phyloP scores from a whole-genome alignment of 2,888 invertebrate species.

The Sesia apiformis region DNA sequence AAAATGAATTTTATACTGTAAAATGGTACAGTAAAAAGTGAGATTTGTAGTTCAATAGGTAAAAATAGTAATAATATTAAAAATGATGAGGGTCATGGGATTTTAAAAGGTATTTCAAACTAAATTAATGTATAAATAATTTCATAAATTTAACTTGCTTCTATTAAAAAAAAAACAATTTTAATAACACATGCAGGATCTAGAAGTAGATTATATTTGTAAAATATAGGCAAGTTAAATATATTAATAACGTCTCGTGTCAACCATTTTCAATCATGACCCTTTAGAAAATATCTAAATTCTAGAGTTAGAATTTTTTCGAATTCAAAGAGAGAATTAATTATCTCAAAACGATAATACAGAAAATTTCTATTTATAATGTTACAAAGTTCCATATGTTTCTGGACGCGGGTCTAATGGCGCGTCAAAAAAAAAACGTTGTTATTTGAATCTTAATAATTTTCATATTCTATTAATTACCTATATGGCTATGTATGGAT shows the following conservation, averaged over 20 bases:
- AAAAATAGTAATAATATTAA: not conserved
- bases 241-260: too few species aligned
- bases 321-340: constrained; percentile 30
- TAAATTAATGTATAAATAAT: not conserved
- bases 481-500: not conserved
- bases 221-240: too few species aligned
- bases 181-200: too few species aligned
- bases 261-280: constrained; percentile 3
- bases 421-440: not conserved
- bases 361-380: constrained; percentile 7
- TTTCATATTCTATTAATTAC: not conserved
- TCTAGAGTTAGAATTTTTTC: constrained; percentile 4
- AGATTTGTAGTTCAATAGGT: constrained; percentile 37
- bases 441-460: not conserved
- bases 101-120: not conserved
- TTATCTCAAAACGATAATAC: constrained; percentile 29
- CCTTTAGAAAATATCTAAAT: constrained; percentile 8
- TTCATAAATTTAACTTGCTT: constrained; percentile 1
- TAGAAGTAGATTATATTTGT: too few species aligned
- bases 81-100: not conserved
- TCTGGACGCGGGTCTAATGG: not conserved
- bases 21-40: constrained; percentile 34
- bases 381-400: not conserved
- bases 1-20: not conserved
- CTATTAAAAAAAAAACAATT: too few species aligned